Evolutionary conservation across 2,797 vertebrate genomes (phyloP), one percentile per base, ranked within the genome.

Genomic region (Melanotaenia pygmaea): DNA sequence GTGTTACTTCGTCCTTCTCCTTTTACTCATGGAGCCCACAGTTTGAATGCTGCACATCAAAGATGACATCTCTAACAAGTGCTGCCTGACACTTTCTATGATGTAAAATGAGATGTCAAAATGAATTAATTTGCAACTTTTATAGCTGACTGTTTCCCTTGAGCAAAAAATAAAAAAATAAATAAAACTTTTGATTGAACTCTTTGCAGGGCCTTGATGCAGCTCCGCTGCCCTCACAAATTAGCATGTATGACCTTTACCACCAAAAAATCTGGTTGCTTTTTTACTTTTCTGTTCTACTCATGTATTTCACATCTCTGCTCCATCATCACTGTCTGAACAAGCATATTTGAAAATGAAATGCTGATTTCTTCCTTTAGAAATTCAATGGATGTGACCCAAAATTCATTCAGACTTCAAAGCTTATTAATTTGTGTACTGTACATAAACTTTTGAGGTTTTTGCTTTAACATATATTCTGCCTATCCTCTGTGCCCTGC

Each of bases 371-470:
- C 47, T 63, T 72, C 24, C 53, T 86, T 86, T 67, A 68, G 68
- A 90, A 89, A 87, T 86, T 74, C 76, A 68, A 24, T 20, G 50
- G 67, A 77, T 67, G 68, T 88, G 85, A 77, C 82, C 67, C 87
- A 83, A 87, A 89, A 86, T 86, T 81, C 30, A 67, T 89, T 77
- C 37, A 40, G 35, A 14, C 70, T 70, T 65, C 38, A 63, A 28
- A 74, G 32, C n/a, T 68, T 38, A 64, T 18, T 37, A 50, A 1
- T 62, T 64, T 28, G 6, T 28, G 28, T 28, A 3, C 28, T 24
- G 26, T 53, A 54, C 51, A 53, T 24, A 53, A 43, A 18, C 40
- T 43, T 16, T 43, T 43, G 40, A 18, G 40, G 16, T 35, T 34
- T 12, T 20, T 73, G 68, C 56, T 40, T 72, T 30, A 53, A 51